A percentile compares a stretch with the other conserved stretches of the same genome.
phyloP scores from a whole-genome alignment of 2,113 vertebrate species.

The Hystrix brachyura region DNA sequence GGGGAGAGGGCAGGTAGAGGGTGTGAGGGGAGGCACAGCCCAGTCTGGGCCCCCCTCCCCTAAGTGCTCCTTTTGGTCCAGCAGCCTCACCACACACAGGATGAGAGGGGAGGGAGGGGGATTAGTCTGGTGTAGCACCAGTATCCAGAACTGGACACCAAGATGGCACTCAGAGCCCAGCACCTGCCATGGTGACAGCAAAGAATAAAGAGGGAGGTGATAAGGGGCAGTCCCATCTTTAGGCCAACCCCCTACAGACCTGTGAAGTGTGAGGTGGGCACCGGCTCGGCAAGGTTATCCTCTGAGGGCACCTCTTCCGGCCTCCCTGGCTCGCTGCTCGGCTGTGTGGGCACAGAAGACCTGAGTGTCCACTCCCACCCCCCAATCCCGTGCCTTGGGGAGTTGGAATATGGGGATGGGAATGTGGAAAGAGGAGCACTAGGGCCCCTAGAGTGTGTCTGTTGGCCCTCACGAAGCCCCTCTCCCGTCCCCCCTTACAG shows the following conservation, averaged over 20 bases:
- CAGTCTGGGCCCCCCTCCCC: rapidly evolving
- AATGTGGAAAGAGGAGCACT: too few species aligned
- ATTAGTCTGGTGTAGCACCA: not conserved
- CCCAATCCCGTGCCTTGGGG: not conserved
- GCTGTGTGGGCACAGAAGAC: constrained; percentile 59
- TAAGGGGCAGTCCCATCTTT: not conserved
- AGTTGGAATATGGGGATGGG: not conserved
- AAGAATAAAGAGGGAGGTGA: rapidly evolving
- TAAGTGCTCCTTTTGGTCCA: not conserved
- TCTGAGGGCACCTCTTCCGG: constrained; percentile 91
- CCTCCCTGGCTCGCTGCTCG: constrained; percentile 84
- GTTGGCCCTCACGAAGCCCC: not conserved
- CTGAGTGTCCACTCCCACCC: not conserved
- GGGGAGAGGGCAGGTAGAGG: not conserved
- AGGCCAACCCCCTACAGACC: constrained; percentile 84
- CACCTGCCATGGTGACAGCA: not conserved
- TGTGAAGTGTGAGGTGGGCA: constrained; percentile 93
- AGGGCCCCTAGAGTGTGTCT: not conserved
- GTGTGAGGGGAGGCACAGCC: not conserved
- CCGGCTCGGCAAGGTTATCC: constrained; percentile 91
- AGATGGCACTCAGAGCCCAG: not conserved
- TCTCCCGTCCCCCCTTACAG: not conserved
- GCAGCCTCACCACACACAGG: not conserved
- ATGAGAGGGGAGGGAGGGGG: not conserved
- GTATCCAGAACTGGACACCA: not conserved